Base-by-base conservation (phyloP, 2,888 invertebrate species). In the Mythimna lalbum region DNA sequence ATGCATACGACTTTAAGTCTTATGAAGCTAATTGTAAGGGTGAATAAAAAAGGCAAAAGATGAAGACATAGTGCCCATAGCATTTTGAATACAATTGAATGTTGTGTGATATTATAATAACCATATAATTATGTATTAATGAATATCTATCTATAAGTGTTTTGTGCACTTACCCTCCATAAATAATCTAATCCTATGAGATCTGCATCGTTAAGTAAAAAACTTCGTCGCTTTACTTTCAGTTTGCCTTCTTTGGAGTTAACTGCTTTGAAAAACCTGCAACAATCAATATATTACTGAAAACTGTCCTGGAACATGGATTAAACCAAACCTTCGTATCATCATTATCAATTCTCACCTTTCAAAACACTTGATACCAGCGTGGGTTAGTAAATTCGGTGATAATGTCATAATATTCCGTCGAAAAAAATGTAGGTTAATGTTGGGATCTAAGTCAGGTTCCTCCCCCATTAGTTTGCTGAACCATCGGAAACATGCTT, bases 401-500 rank as follows among this genome's bases (percentile, higher is more conserved):
- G 99, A 98, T 87, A 99, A 96, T 89, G 98, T 98, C 84, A 99
- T 96, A 84, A 99, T 98, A 90, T 99, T 99, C 88, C 98, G 98
- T 93, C 99, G 98, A 96, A 99, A 99, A 96, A 99, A 99, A 92
- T 99, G 98, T 91, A 98, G 97, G 89, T 99, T 99, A 69, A 99
- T 99, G 84, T 99, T 98, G 1, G 99, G 99, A 95, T 99, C 99
- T 67, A 99, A 95, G 93, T 99, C 99, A 0, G 99, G 99, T 90
- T 99, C 99, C 86, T 99, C 99, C 23, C 98, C 98, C 99, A 99
- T 99, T 50, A 99, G 95, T 94, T 99, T 99, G 52, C 99, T 98
- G 95, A 99, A 99, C 99, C 99, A 99, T 87, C 98, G 98, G 95
- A 99, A 99, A 93, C 99, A 99, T 47, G 99, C 98, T 93, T 99